Base-by-base conservation (phyloP, 1,140 invertebrate species). In the Pissodes strobi region DNA sequence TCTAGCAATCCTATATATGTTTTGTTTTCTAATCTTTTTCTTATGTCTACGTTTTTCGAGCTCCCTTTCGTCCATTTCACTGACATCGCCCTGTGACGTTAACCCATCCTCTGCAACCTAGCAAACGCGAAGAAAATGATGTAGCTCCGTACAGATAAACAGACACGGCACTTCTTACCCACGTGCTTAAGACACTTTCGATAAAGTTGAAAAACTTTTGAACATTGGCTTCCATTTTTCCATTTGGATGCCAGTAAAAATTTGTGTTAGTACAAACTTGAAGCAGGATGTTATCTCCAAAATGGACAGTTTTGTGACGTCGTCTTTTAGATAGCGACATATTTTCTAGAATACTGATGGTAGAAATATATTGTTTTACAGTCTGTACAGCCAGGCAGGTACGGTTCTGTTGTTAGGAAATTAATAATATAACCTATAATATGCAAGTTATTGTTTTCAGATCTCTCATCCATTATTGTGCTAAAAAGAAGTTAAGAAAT, bases 201-300 rank as follows among this genome's bases (percentile, higher is more conserved):
- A 90, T 88, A 71, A 90, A 90, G 74, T 86, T 88, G 76, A 89
- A 90, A 57, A 90, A 80, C 76, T 89, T 86, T 74, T 89, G 87
- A n/a, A 89, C 88, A 75, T 89, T 89, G n/a, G 86, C 84, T 71
- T 88, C 84, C 79, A 82, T 79, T 67, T 75, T 81, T 46, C 60
- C 75, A 76, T 55, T 80, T 12, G 72, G 67, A 43, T 73, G 72
- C 45, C 74, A 73, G 22, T 72, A 70, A 18, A 76, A 57, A 57
- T 75, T 73, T 4, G 75, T 75, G 73, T 88, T 87, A 55, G 86
- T 84, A 76, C 86, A 88, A 45, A 88, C 86, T 72, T 87, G 86
- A 73, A 87, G 82, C 22, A 88, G 76, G 3, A 88, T 79, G 72
- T 87, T 87, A 69, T 88, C 88, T 39, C 87, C 87, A 74, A 89